Percentiles rank a stretch among this genome's conserved stretches.
phyloP scores from a whole-genome alignment of 37 sponge, comb jelly and placozoan genomes.

The Mnemiopsis leidyi region DNA sequence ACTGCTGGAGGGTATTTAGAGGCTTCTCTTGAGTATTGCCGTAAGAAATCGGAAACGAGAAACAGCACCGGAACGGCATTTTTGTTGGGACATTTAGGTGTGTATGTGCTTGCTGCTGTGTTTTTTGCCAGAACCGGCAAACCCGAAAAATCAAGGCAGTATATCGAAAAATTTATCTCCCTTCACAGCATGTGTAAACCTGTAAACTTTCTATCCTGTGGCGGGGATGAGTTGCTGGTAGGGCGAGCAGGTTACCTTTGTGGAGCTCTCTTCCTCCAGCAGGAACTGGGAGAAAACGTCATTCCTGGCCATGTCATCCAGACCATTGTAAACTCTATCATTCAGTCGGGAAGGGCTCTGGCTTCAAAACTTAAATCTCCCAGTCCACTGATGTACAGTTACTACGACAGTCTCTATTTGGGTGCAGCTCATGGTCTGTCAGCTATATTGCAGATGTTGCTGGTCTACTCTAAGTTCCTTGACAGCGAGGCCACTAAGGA shows the following conservation, averaged over 20 bases:
- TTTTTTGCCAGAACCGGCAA: not conserved
- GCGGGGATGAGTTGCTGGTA: conserved; percentile 56
- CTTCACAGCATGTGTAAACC: conserved; percentile 49
- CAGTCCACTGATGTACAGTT: conserved; percentile 58
- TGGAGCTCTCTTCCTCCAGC: conserved; percentile 40
- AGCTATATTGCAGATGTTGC: conserved; percentile 43
- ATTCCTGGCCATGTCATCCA: conserved; percentile 4
- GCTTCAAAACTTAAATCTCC: not conserved
- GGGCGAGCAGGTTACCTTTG: conserved; percentile 54
- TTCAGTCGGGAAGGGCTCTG: conserved; percentile 10
- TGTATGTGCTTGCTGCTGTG: conserved; percentile 50
- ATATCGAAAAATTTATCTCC: conserved; percentile 10
- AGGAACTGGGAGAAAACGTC: conserved; percentile 2
- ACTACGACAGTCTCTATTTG: conserved; percentile 49
- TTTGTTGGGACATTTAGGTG: conserved; percentile 33
- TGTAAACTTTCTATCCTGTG: conserved; percentile 53
- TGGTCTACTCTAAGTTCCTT: not conserved
- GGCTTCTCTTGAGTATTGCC: conserved; percentile 29
- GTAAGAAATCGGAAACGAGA: conserved; percentile 7
- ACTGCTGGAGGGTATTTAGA: not conserved
- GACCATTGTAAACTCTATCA: not conserved
- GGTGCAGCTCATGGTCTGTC: conserved; percentile 62
- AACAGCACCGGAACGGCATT: conserved; percentile 7
- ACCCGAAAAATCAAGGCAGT: not conserved
- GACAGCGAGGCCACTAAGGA: not conserved